Conservation (phyloP, 1,140 invertebrate species). For the Caenorhabditis tropicalis region DNA sequence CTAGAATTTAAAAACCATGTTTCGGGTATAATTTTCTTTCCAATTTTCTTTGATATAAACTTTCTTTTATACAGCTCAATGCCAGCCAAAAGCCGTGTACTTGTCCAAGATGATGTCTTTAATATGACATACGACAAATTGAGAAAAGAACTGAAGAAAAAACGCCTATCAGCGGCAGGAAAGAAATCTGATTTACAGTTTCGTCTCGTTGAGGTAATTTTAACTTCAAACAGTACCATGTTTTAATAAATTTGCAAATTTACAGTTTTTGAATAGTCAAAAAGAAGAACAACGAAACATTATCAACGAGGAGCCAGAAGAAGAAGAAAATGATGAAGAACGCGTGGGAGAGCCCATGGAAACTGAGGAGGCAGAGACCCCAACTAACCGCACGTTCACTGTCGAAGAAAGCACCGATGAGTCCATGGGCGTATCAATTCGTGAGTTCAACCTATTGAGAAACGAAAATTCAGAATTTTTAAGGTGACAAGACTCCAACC, state of each 20-base stretch:
- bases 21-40: neutral
- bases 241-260: too few relatives aligned
- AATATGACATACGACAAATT: conserved; percentile 31
- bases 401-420: neutral
- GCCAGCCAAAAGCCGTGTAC: neutral
- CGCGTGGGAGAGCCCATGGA: neutral
- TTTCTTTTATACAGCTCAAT: neutral
- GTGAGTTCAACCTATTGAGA: neutral
- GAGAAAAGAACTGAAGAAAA: neutral
- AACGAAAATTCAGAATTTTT: neutral
- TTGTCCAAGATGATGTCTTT: neutral
- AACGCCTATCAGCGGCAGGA: neutral
- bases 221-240: too few relatives aligned
- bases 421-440: neutral
- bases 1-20: neutral
- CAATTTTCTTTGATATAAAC: neutral
- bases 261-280: conserved; percentile 4
- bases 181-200: conserved; percentile 13
- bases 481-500: neutral
- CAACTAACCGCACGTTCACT: neutral
- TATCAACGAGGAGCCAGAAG: conserved; percentile 7
- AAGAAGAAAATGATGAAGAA: neutral
- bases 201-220: neutral
- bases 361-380: neutral
- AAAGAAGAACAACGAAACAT: neutral